Base-by-base conservation (phyloP, 2,888 invertebrate genomes). In the Stenolophus ochropezus region DNA sequence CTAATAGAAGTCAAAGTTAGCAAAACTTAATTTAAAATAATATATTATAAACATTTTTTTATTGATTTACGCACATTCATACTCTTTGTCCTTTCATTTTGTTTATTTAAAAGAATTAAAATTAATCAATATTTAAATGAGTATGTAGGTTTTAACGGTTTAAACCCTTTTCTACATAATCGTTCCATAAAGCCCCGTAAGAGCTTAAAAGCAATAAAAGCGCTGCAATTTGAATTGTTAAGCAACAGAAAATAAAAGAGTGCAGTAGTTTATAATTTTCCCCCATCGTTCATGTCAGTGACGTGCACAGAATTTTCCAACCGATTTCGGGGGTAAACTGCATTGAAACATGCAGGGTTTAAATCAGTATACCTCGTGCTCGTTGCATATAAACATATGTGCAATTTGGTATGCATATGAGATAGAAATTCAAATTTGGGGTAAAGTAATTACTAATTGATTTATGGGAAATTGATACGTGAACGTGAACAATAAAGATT, bases 161-260 rank as follows among this genome's bases (percentile, higher is more conserved):
- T 33, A 33, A 1, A 33, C 8, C 4, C 33, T 33, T 33, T 33
- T 33, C 33, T 49, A 49, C 3, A n/a, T n/a, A 49, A 49, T n/a
- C 49, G 1, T 51, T n/a, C 51, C 51, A 51, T 5, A 51, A 16
- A 16, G 51, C 51, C 4, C 18, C 14, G 5, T 51, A 5, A 16
- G 51, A 4, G 51, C 51, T 51, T 51, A 16, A 51, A 51, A 51
- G 2, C 14, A 16, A 16, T 51, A 16, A 51, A 51, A 51, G 16
- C 51, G 11, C 51, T 51, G 16, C 51, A 51, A 16, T 51, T 61
- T 21, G 25, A 25, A 33, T 69, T 69, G 65, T 69, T 33, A 65
- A 69, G 65, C 61, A 69, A 69, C 65, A 33, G 14, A 69, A 69
- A 69, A 69, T 27, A 69, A 69, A 69, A 69, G 65, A 69, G 21